phyloP scores from a whole-genome alignment of 2,888 invertebrate species.

The Acanthosepion lycidas region DNA sequence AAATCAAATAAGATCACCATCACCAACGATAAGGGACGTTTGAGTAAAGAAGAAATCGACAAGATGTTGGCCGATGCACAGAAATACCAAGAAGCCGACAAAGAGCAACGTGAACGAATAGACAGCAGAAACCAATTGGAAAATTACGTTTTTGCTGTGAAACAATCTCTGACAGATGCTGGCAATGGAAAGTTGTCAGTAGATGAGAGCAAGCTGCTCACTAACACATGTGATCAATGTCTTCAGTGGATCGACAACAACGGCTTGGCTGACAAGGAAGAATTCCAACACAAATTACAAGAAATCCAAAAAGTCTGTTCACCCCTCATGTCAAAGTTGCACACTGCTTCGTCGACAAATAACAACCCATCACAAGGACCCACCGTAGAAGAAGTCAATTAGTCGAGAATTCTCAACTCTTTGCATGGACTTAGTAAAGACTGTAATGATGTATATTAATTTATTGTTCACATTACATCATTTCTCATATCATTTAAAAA shows the following conservation, averaged over 20 bases:
- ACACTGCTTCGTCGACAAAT: conserved; percentile 52
- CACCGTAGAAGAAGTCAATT: conserved; percentile 66
- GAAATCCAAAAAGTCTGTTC: conserved; percentile 84
- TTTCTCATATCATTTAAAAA: too few species aligned
- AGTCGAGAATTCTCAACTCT: conserved; percentile 58
- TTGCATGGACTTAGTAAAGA: too few species aligned
- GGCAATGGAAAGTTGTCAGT: conserved; percentile 77
- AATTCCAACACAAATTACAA: conserved; percentile 85
- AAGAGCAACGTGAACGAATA: conserved; percentile 66
- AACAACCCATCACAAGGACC: conserved; percentile 34
- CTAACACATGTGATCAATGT: conserved; percentile 77
- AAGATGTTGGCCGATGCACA: conserved; percentile 77
- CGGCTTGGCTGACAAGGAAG: conserved; percentile 83
- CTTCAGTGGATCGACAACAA: conserved; percentile 88
- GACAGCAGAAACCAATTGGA: conserved; percentile 67
- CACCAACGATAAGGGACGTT: conserved; percentile 88
- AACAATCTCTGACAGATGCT: conserved; percentile 80
- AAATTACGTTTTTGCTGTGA: conserved; percentile 72
- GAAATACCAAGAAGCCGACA: conserved; percentile 70
- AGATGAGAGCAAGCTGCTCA: conserved; percentile 82
- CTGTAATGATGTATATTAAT: too few species aligned
- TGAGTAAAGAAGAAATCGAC: conserved; percentile 90
- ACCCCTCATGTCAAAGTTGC: conserved; percentile 82
- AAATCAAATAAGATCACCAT: conserved; percentile 88
- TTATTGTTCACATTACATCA: too few species aligned